phyloP scores from a whole-genome alignment of 2,888 invertebrate genomes.

The Orchesella flavescens region DNA sequence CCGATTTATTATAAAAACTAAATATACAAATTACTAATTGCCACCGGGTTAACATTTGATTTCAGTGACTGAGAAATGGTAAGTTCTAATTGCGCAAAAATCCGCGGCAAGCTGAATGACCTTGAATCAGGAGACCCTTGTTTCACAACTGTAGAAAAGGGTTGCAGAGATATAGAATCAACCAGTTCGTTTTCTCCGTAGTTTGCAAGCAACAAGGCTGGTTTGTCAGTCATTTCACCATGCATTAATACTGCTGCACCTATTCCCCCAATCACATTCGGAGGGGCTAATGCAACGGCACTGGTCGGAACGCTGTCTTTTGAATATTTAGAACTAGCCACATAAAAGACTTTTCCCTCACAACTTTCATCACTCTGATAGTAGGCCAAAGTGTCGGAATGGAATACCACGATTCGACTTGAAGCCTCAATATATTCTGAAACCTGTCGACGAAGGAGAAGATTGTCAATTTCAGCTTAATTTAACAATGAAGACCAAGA shows the following conservation, averaged over 20 bases:
- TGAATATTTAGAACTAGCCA: conserved; percentile 49
- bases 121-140: background rate
- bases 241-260: conserved; percentile 66
- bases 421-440: conserved; percentile 40
- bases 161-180: conserved; percentile 66
- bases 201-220: conserved; percentile 55
- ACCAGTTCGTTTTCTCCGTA: conserved; percentile 66
- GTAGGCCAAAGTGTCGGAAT: conserved; percentile 60
- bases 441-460: conserved; percentile 36
- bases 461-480: background rate
- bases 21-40: conserved; percentile 65
- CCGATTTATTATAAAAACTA: conserved; percentile 26
- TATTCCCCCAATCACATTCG: conserved; percentile 66
- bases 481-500: background rate
- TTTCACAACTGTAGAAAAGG: conserved; percentile 55
- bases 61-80: conserved; percentile 35
- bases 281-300: conserved; percentile 48
- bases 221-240: conserved; percentile 58
- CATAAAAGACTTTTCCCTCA: conserved; percentile 61
- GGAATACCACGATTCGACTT: conserved; percentile 61
- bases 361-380: conserved; percentile 56
- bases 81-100: conserved; percentile 55
- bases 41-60: conserved; percentile 48
- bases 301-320: conserved; percentile 19
- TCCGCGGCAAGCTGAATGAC: conserved; percentile 28